Base-by-base conservation (phyloP, 1,140 invertebrate genomes). In the Limonius californicus region DNA sequence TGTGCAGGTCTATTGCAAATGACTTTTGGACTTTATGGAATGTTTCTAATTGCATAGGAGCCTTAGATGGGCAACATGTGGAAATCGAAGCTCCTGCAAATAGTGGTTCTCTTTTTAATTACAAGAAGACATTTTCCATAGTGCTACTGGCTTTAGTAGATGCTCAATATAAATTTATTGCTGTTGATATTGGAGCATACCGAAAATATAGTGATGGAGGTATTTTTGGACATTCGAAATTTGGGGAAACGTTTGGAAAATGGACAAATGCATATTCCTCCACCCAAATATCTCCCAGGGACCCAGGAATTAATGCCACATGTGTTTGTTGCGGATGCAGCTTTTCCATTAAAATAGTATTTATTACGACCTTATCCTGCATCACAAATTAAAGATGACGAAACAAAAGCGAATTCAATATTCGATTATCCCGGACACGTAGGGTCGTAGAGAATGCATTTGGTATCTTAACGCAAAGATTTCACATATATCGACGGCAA, bases 51-150 rank as follows among this genome's bases (percentile, higher is more conserved):
- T 70, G 68, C 55, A 18, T 73, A n/a, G 76, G 77, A 11, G 73
- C 77, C 11, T 66, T 78, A 4, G 79, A 82, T 66, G 76, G 79
- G 0, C 81, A 80, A 62, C 78, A 82, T 57, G 59, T 81, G 8
- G 42, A 57, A 6, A 74, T 80, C 50, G 47, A 68, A 58, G 55
- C 57, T 1, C 76, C 78, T 15, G 1, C 57, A 15, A 67, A 71
- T 42, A 66, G 64, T 62, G 77, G 79, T 20, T 64, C 70, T 14
- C 23, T 65, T 72, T 78, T 70, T 54, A 81, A 81, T 66, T 79
- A 80, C 54, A 81, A 81, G 56, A 57, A 67, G 1, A 74, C 60
- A 27, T 77, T 73, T 63, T 76, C 73, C 23, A 72, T 79, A n/a
- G 77, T 81, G 20, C 61, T 81, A 12, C 64, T 80, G 50, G 77